Percentiles rank a stretch among this genome's conserved stretches.
Conservation (phyloP, 2,888 invertebrate genomes). For the Chaitophorus viminalis region DNA sequence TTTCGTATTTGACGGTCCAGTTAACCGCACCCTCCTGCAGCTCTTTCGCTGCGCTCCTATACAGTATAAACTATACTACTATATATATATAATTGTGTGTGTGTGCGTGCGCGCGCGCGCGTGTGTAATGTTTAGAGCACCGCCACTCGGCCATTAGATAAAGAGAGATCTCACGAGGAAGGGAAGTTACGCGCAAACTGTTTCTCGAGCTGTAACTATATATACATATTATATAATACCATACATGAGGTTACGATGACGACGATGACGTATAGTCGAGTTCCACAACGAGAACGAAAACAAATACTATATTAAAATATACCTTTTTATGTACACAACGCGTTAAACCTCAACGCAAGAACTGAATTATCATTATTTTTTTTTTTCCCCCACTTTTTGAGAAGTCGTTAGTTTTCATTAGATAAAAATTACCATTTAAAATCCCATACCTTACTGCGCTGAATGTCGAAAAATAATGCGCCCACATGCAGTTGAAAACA, state of each 20-base stretch:
- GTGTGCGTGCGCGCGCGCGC: not conserved
- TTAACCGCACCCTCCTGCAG: slow-evolving; percentile 40
- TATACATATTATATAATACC: not conserved
- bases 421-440: slow-evolving; percentile 52
- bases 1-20: slow-evolving; percentile 62
- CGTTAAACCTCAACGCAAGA: slow-evolving; percentile 3
- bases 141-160: not conserved
- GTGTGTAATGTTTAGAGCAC: not conserved
- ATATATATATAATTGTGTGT: not conserved
- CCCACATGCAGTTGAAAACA: slow-evolving; percentile 19
- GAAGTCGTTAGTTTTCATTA: slow-evolving; percentile 49
- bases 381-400: slow-evolving; percentile 7
- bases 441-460: slow-evolving; percentile 14
- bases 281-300: not conserved
- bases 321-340: not conserved
- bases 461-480: slow-evolving; percentile 29
- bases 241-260: not conserved
- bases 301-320: not conserved
- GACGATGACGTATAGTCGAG: not conserved
- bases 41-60: not conserved
- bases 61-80: not conserved
- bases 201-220: not conserved
- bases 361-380: slow-evolving; percentile 33
- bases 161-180: not conserved
- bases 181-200: not conserved